Evolutionary conservation across 2,797 vertebrate species (phyloP).

Genomic region (Coccyzus lansbergi): DNA sequence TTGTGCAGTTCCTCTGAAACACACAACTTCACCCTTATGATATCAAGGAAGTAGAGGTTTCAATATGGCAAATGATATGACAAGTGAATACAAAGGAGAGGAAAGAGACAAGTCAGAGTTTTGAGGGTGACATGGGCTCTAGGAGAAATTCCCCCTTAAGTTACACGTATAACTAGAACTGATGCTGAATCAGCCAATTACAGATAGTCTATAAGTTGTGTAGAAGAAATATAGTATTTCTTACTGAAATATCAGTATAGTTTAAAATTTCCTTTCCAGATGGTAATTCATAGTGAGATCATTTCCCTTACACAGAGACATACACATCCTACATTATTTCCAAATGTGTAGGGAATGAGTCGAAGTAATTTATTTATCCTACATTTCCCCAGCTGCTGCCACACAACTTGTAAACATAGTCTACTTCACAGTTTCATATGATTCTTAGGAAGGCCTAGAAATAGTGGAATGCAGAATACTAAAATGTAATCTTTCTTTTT

Average conservation of each 20-base stretch:
- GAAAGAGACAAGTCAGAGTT: background rate
- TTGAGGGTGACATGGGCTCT: background rate
- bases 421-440: background rate
- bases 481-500: background rate
- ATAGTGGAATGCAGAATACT: background rate
- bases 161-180: background rate
- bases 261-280: background rate
- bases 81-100: background rate
- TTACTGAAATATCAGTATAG: background rate
- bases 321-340: background rate
- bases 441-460: background rate
- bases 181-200: background rate
- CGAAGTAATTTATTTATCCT: slow-evolving; percentile 10
- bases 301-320: background rate
- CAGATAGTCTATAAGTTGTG: background rate
- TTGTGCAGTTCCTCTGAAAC: background rate
- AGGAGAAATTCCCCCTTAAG: background rate
- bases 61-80: background rate
- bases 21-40: background rate
- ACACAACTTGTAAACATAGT: background rate
- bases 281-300: background rate
- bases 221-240: background rate
- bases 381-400: background rate
- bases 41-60: background rate
- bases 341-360: background rate